Base-by-base conservation (phyloP, 2,797 vertebrate genomes). In the Centropyge bicolor region DNA sequence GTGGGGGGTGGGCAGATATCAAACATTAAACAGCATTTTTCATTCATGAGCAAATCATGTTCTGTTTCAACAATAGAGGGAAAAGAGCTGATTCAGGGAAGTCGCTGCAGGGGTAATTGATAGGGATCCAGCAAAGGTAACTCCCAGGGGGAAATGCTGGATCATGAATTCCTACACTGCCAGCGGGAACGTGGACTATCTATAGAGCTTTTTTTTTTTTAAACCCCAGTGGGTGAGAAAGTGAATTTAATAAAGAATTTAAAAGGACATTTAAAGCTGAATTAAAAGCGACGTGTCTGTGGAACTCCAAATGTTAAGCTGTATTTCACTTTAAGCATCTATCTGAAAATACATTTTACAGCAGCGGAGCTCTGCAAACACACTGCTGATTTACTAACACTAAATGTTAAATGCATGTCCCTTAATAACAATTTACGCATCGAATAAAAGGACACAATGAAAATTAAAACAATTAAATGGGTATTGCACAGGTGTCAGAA, bases 11-110 rank as follows among this genome's bases (percentile, higher is more conserved):
- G 27, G 56, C 64, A 43, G 83, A 79, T 93, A 93, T 94, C 89
- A 94, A 94, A 94, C 91, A 93, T 94, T 93, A 89, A 94, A 92
- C 93, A 90, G 91, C 89, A 94, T 94, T 92, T 95, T 94, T 94
- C 91, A 94, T 95, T 95, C 91, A 95, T 94, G 93, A 94, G 92
- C 65, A 92, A 86, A 91, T 92, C 89, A 93, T 91, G 92, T 88
- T 91, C 87, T 88, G 86, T 91, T 94, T 93, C 88, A 93, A 93
- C 93, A 94, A 93, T 91, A 83, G 90, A 83, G 82, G 75, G 7
- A 88, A 93, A 93, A 94, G 78, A 86, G 93, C 93, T 93, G 93
- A 96, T 91, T 94, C 92, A 93, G 94, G 90, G 87, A 81, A 91
- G 89, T 84, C 56, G 88, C 93, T 93, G 85, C 83, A 85, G 94